Percentiles rank a stretch among this genome's conserved stretches.
Conservation (phyloP, 2,113 vertebrate species). For the Heloderma charlesbogerti region DNA sequence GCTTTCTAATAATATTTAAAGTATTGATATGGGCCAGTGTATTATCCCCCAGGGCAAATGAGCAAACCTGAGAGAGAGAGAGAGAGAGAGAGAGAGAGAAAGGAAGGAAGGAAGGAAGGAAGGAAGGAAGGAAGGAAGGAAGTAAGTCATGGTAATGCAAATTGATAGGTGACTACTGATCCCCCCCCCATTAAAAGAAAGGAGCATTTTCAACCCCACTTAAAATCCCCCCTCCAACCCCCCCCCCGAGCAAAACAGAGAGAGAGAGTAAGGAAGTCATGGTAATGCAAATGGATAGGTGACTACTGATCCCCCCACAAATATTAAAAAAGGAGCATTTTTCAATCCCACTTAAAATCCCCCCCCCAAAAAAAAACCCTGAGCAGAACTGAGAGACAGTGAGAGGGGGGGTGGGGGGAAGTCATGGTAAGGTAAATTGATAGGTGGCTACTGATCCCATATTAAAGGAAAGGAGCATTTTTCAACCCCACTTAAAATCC, state of each 20-base stretch:
- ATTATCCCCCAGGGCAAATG: neutral
- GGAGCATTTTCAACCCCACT: neutral
- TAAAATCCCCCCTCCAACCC: neutral
- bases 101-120: no score
- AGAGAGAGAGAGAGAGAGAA: neutral
- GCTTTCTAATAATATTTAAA: conserved; percentile 26
- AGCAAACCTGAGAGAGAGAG: neutral
- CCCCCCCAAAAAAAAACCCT: no score
- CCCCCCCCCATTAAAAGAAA: neutral
- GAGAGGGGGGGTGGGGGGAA: no score
- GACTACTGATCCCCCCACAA: no score
- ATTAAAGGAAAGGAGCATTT: neutral
- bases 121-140: no score
- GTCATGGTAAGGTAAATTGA: neutral
- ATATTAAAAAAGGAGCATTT: no score
- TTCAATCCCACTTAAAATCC: no score
- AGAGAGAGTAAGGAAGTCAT: no score
- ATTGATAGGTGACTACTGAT: neutral
- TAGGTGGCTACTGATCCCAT: neutral
- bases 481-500: neutral
- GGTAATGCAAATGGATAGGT: no score
- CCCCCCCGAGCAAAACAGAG: no score
- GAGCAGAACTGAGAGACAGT: no score
- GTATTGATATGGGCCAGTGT: conserved; percentile 38
- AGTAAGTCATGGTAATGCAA: neutral